These are phyloP conservation scores for Lycopodina hypogea DNA, from an alignment of 37 sponge, comb jelly and placozoan genomes.

Conservation along the genomic window DNA sequence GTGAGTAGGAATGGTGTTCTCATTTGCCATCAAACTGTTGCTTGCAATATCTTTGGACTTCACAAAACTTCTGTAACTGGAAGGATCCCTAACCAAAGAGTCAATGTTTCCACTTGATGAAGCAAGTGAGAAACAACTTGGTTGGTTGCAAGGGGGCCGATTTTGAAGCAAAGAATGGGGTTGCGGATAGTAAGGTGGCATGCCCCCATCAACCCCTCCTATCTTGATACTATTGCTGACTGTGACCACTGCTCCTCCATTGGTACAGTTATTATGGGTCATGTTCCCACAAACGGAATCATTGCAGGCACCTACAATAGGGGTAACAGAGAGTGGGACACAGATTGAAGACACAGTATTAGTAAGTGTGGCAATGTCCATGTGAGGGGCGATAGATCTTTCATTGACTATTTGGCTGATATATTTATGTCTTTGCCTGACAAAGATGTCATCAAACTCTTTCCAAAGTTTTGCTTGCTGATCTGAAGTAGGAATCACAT, in stretches of 20 bases:
- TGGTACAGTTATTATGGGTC: no score
- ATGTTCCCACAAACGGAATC: not conserved
- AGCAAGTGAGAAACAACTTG: constrained; percentile 23
- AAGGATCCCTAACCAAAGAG: not conserved
- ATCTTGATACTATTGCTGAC: no score
- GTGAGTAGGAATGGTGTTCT: not conserved
- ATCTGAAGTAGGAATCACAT: not conserved
- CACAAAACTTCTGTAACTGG: constrained; percentile 4
- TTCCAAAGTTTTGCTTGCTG: constrained; percentile 24
- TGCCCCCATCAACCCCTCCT: not conserved
- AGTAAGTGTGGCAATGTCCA: constrained; percentile 28
- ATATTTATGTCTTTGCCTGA: constrained; percentile 48
- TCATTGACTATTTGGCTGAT: constrained; percentile 27
- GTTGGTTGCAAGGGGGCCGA: constrained; percentile 1
- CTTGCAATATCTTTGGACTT: not conserved
- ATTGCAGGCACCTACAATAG: not conserved
- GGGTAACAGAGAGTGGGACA: not conserved
- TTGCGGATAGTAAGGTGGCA: not conserved
- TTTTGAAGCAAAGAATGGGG: no score
- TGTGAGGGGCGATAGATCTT: constrained; percentile 36
- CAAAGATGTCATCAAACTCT: constrained; percentile 46
- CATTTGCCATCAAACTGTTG: not conserved
- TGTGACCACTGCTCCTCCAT: not conserved
- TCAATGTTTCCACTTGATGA: not conserved
- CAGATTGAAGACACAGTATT: not conserved